A percentile compares a stretch with the other conserved stretches of the same genome.
phyloP scores from a whole-genome alignment of 2,888 invertebrate species.

The Cetonia aurata region DNA sequence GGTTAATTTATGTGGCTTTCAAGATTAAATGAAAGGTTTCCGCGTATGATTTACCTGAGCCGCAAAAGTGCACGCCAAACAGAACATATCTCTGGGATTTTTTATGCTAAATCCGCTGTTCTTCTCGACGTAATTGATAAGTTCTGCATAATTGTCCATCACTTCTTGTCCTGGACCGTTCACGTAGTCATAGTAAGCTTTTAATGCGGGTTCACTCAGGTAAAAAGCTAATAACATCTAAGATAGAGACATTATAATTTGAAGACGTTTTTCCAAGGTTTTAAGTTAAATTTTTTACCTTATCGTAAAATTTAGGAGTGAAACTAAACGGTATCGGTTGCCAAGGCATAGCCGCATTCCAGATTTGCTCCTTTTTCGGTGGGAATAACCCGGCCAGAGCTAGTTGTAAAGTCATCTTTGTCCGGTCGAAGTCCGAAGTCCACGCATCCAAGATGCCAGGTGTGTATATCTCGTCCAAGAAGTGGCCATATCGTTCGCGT shows the following conservation, averaged over 20 bases:
- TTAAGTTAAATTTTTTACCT: conserved; percentile 24
- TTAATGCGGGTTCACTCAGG: conserved; percentile 16
- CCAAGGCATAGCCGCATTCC: conserved; percentile 73
- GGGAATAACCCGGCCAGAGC: conserved; percentile 76
- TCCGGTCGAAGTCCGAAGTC: conserved; percentile 76
- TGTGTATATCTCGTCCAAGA: conserved; percentile 70
- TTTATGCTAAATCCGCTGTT: conserved; percentile 56
- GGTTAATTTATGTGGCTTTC: too few species aligned
- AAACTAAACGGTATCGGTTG: conserved; percentile 79
- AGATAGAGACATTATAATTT: not conserved
- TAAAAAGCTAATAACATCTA: conserved; percentile 37
- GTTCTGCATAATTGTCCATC: conserved; percentile 1
- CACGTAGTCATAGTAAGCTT: conserved; percentile 24
- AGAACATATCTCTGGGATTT: conserved; percentile 56
- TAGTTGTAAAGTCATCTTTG: conserved; percentile 76
- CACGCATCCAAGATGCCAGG: conserved; percentile 71
- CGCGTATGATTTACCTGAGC: conserved; percentile 21
- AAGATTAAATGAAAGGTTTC: not conserved
- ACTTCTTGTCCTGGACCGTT: not conserved
- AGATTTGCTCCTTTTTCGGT: conserved; percentile 68
- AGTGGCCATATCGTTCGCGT: conserved; percentile 71
- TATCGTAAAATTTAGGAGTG: conserved; percentile 61
- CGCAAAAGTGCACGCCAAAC: conserved; percentile 60
- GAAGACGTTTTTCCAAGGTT: not conserved
- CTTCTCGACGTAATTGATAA: conserved; percentile 32